phyloP scores from a whole-genome alignment of 2,888 invertebrate genomes.

The Pseudanteris insignis region DNA sequence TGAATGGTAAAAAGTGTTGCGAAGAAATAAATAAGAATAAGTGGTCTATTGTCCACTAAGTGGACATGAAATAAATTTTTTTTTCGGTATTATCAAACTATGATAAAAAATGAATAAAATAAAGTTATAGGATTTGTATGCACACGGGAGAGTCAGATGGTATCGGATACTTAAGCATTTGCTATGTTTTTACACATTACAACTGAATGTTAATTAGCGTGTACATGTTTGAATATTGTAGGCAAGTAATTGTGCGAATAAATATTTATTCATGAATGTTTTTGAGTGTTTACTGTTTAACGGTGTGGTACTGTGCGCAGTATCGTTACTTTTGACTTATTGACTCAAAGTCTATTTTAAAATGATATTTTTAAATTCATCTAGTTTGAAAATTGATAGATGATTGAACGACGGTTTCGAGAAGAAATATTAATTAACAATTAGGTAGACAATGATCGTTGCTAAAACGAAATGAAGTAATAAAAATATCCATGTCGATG shows the following conservation, averaged over 20 bases:
- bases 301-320: conserved; percentile 5
- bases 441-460: too few relatives aligned
- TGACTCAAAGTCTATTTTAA: background rate
- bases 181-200: conserved; percentile 50
- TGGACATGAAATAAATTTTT: background rate
- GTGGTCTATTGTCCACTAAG: conserved; percentile 12
- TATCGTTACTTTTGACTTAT: background rate
- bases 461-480: too few relatives aligned
- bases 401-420: too few relatives aligned
- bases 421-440: too few relatives aligned
- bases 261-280: conserved; percentile 58
- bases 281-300: conserved; percentile 28
- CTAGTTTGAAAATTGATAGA: too few relatives aligned
- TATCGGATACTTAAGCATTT: conserved; percentile 50
- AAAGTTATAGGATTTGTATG: conserved; percentile 43
- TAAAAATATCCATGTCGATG: too few relatives aligned
- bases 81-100: too few relatives aligned
- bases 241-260: conserved; percentile 58
- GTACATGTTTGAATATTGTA: conserved; percentile 55
- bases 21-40: conserved; percentile 6
- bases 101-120: background rate
- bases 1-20: conserved; percentile 19
- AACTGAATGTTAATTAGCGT: conserved; percentile 50
- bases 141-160: conserved; percentile 45
- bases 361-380: too few relatives aligned